These are phyloP conservation scores for Nematolebias whitei DNA, from an alignment of 2,113 vertebrate genomes.

Conservation along the genomic window DNA sequence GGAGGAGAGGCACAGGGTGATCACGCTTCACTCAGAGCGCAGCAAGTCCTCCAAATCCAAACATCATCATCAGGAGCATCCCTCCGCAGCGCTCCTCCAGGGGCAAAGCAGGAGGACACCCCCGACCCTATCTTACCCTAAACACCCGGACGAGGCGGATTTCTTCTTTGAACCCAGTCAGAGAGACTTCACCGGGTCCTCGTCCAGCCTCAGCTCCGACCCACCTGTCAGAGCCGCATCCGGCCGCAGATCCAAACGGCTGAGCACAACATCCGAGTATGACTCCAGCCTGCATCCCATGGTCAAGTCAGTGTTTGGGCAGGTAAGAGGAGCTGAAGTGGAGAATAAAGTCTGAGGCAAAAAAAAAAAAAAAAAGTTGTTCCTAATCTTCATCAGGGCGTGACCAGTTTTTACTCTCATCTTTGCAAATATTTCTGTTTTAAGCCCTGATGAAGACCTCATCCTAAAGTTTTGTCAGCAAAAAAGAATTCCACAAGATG, in stretches of 20 bases:
- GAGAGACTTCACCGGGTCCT: constrained; percentile 57
- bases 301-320: constrained; percentile 80
- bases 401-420: no score
- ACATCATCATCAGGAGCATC: constrained; percentile 50
- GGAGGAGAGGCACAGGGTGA: constrained; percentile 53
- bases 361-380: constrained; percentile 3
- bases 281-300: constrained; percentile 78
- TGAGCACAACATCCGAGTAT: constrained; percentile 68
- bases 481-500: no score
- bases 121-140: constrained; percentile 59
- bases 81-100: constrained; percentile 46
- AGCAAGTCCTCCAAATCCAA: constrained; percentile 63
- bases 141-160: constrained; percentile 63
- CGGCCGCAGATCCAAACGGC: constrained; percentile 66
- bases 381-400: not conserved
- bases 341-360: not conserved
- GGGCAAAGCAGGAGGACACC: constrained; percentile 56
- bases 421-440: no score
- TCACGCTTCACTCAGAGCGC: constrained; percentile 53
- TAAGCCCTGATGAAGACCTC: no score
- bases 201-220: constrained; percentile 68
- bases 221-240: constrained; percentile 60
- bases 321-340: constrained; percentile 61
- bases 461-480: no score
- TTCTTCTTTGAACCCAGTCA: constrained; percentile 74